These are phyloP conservation scores for Pterostichus madidus DNA, from an alignment of 2,888 invertebrate genomes.

Conservation along the genomic window DNA sequence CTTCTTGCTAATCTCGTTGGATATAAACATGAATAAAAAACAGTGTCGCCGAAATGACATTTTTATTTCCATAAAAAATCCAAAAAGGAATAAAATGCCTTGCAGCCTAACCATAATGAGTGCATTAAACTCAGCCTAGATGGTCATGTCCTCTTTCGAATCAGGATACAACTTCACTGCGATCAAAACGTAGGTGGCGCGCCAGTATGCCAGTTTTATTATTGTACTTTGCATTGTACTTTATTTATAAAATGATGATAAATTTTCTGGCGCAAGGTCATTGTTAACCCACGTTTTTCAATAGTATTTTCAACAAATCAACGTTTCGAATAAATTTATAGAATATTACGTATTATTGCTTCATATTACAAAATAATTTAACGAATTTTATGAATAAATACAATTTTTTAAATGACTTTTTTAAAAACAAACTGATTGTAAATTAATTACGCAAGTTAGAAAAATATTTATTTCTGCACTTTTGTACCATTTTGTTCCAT, in stretches of 20 bases:
- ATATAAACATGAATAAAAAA: neutral
- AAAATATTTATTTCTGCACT: too few species aligned
- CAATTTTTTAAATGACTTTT: too few species aligned
- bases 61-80: neutral
- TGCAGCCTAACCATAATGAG: slow-evolving; percentile 4
- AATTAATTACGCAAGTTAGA: too few species aligned
- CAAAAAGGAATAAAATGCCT: neutral
- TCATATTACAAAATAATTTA: too few species aligned
- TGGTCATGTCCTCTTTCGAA: slow-evolving; percentile 21
- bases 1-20: neutral
- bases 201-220: neutral
- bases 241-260: slow-evolving; percentile 50
- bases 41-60: neutral
- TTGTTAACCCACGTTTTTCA: neutral
- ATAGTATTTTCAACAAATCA: neutral
- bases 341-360: too few species aligned
- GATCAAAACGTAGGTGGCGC: slow-evolving; percentile 11
- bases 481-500: too few species aligned
- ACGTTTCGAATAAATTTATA: too few species aligned
- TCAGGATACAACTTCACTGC: slow-evolving; percentile 27
- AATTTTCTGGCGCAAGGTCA: slow-evolving; percentile 40
- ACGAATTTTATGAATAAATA: too few species aligned
- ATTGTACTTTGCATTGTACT: neutral
- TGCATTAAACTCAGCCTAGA: slow-evolving; percentile 9
- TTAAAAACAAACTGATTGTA: too few species aligned